A percentile compares a stretch with the other conserved stretches of the same genome.
Conservation (phyloP, 2,113 vertebrate species). For the Jaculus jaculus region DNA sequence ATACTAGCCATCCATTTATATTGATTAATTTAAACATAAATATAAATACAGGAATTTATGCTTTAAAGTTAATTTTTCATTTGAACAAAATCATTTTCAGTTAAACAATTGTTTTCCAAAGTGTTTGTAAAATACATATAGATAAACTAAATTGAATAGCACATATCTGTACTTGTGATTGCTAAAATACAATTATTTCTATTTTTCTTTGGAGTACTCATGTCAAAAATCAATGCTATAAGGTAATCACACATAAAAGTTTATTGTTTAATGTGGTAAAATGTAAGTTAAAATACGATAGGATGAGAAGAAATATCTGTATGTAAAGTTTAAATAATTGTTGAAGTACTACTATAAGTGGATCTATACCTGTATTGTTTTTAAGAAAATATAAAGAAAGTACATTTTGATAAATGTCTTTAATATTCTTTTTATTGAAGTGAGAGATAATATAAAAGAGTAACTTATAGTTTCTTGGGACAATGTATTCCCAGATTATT, state of each 20-base stretch:
- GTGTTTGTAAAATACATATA: background rate
- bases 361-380: background rate
- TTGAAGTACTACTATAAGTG: background rate
- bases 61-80: background rate
- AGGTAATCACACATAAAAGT: background rate
- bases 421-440: conserved; percentile 56
- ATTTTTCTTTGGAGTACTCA: background rate
- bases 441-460: background rate
- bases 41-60: background rate
- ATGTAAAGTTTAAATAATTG: background rate
- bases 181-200: background rate
- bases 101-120: background rate
- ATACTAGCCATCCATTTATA: background rate
- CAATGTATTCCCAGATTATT: background rate
- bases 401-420: conserved; percentile 56
- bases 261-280: background rate
- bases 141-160: background rate
- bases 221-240: background rate
- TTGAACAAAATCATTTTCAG: background rate
- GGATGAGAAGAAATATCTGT: background rate
- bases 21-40: background rate
- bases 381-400: background rate
- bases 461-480: background rate
- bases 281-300: background rate
- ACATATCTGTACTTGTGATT: background rate